Evolutionary conservation across 2,888 invertebrate species (phyloP).

Genomic region (Charanyca ferruginea): DNA sequence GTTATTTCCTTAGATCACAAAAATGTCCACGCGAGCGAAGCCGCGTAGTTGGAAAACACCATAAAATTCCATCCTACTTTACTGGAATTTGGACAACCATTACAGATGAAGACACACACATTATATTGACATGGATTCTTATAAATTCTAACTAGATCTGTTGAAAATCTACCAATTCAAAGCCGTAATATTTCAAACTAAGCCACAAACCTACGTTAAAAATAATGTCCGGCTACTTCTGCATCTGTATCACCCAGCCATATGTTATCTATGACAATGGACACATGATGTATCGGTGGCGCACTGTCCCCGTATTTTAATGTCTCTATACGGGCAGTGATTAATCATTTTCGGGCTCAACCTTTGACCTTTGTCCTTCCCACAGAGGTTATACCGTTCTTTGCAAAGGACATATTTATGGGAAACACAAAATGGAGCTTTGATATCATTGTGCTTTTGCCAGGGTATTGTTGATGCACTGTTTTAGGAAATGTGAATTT

Average conservation of each 20-base stretch:
- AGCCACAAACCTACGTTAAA: constrained; percentile 8
- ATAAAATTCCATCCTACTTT: no score
- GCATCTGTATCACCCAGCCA: constrained; percentile 49
- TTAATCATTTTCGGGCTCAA: constrained; percentile 64
- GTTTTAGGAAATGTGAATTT: constrained; percentile 1
- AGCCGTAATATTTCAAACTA: not conserved
- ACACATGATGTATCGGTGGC: constrained; percentile 64
- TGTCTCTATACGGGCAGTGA: constrained; percentile 51
- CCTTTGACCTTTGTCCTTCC: constrained; percentile 61
- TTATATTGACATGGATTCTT: no score
- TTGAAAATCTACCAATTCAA: not conserved
- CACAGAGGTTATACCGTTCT: constrained; percentile 51
- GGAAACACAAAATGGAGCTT: constrained; percentile 51
- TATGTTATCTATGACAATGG: constrained; percentile 61
- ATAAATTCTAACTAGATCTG: no score
- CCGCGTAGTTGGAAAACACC: no score
- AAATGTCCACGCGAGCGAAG: no score
- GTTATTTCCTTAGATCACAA: no score
- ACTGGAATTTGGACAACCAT: no score
- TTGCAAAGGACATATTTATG: constrained; percentile 65
- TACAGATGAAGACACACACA: no score
- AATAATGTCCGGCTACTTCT: constrained; percentile 27
- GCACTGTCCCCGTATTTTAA: constrained; percentile 59
- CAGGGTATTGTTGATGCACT: constrained; percentile 16
- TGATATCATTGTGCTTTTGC: constrained; percentile 37